phyloP scores from a whole-genome alignment of 2,797 vertebrate species.

The Halcyon chelicuti region DNA sequence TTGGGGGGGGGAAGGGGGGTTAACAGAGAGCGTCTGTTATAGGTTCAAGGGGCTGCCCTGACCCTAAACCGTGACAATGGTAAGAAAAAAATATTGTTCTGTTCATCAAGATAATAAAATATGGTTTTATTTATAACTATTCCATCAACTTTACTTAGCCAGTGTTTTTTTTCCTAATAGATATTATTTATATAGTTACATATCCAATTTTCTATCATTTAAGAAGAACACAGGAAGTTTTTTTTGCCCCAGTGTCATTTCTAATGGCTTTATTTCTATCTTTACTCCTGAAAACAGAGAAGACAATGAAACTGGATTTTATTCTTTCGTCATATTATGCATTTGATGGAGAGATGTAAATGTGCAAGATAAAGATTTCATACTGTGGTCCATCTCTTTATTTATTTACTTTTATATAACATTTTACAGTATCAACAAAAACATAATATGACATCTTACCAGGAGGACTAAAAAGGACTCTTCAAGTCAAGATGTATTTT shows the following conservation, averaged over 20 bases:
- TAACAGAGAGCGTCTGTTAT: too few species aligned
- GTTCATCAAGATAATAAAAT: not conserved
- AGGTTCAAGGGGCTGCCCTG: too few species aligned
- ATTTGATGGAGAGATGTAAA: not conserved
- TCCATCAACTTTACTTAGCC: not conserved
- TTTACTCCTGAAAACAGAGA: not conserved
- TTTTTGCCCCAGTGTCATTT: not conserved
- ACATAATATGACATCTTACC: rapidly evolving
- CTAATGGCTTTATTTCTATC: not conserved
- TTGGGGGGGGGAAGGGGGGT: too few species aligned
- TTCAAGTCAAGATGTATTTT: not conserved
- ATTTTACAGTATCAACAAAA: not conserved
- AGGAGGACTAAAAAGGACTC: not conserved
- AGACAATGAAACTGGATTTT: not conserved
- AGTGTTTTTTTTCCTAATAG: not conserved
- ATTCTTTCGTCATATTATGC: not conserved
- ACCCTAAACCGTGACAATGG: too few species aligned
- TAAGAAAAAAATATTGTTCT: not conserved
- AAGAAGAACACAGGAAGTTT: not conserved
- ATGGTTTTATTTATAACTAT: not conserved
- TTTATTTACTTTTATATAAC: not conserved
- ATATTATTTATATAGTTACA: not conserved
- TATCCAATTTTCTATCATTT: not conserved
- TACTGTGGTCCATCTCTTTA: not conserved
- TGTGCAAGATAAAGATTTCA: not conserved